A percentile compares a stretch with the other conserved stretches of the same genome.
Evolutionary conservation across 2,113 vertebrate genomes (phyloP).

Genomic region (Mola mola): DNA sequence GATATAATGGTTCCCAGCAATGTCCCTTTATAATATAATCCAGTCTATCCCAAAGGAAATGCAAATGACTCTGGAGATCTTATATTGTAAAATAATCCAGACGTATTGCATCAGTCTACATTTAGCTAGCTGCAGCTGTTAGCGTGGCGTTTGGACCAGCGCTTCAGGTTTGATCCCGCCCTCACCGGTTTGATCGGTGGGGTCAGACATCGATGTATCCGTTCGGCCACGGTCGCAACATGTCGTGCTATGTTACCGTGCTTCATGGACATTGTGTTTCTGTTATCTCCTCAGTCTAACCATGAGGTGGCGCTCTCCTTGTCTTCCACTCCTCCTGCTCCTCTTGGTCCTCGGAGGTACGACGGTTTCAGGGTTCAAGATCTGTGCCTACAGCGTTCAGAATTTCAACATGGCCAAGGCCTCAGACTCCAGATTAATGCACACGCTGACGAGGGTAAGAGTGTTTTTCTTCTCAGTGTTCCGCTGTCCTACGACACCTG

Average conservation of each 20-base stretch:
- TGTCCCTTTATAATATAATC: too few species aligned
- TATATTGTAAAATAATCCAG: too few species aligned
- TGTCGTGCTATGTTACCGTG: not conserved
- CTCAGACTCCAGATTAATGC: not conserved
- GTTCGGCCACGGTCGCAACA: too few species aligned
- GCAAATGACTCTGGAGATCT: too few species aligned
- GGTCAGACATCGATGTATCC: too few species aligned
- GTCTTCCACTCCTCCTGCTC: not conserved
- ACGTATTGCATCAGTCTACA: too few species aligned
- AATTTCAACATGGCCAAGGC: constrained; percentile 4
- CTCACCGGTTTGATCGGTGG: too few species aligned
- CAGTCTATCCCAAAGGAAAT: too few species aligned
- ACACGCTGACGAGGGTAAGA: constrained; percentile 59
- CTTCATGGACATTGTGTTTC: not conserved
- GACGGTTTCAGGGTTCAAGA: constrained; percentile 37
- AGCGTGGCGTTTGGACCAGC: too few species aligned
- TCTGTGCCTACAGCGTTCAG: constrained; percentile 68
- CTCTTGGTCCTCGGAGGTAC: not conserved
- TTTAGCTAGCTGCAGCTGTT: too few species aligned
- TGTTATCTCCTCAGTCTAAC: constrained; percentile 31
- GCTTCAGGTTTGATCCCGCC: too few species aligned
- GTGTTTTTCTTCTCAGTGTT: not conserved
- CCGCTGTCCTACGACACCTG: not conserved
- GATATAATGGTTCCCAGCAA: too few species aligned
- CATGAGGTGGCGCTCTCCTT: constrained; percentile 49